A percentile compares a stretch with the other conserved stretches of the same genome.
phyloP scores from a whole-genome alignment of 1,140 invertebrate species.

The Muscidifurax raptorellus region DNA sequence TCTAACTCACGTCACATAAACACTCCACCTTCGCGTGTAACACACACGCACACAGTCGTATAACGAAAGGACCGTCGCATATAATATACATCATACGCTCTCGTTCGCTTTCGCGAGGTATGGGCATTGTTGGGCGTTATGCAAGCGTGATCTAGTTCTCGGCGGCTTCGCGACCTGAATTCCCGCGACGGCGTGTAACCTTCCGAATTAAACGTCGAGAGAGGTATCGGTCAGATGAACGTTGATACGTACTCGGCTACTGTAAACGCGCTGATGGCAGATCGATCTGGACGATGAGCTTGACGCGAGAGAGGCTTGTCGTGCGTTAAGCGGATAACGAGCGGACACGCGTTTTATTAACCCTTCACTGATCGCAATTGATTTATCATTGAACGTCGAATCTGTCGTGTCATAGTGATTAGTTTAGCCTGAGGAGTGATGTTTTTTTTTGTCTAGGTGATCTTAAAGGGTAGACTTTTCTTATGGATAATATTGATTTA shows the following conservation, averaged over 20 bases:
- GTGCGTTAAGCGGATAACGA: no score
- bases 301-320: background rate
- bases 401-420: no score
- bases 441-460: no score
- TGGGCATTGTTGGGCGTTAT: background rate
- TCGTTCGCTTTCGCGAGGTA: background rate
- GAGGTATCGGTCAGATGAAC: background rate
- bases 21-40: no score
- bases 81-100: background rate
- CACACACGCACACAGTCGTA: no score
- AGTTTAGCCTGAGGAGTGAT: no score
- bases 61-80: no score
- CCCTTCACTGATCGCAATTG: background rate
- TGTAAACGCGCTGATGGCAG: background rate
- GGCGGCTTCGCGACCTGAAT: slow-evolving; percentile 20
- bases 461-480: no score
- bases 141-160: slow-evolving; percentile 34
- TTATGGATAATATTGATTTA: no score
- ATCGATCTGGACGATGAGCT: background rate
- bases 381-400: no score
- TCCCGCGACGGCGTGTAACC: background rate
- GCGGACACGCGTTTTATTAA: slow-evolving; percentile 1
- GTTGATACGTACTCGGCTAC: background rate
- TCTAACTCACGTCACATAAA: no score
- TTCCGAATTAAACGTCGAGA: slow-evolving; percentile 8